Evolutionary conservation across 2,113 vertebrate genomes (phyloP).

Genomic region (Pipra filicauda): DNA sequence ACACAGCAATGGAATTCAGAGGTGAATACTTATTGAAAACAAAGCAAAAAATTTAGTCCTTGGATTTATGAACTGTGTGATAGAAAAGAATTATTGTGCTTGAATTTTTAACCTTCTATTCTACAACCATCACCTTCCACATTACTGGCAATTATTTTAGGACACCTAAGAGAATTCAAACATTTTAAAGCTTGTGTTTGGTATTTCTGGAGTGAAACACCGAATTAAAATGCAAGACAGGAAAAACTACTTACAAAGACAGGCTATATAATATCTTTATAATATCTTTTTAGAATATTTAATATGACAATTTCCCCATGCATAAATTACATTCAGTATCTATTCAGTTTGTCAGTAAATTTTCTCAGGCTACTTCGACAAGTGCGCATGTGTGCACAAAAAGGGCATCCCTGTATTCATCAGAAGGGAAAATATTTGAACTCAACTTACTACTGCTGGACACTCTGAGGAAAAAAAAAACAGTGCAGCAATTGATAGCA

Average conservation of each 20-base stretch:
- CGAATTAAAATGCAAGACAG: neutral
- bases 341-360: neutral
- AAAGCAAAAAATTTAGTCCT: neutral
- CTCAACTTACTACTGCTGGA: neutral
- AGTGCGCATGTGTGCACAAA: accelerated
- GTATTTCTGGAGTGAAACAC: neutral
- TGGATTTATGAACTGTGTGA: neutral
- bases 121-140: neutral
- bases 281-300: neutral
- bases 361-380: neutral
- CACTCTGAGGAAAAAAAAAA: neutral
- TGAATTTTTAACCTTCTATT: neutral
- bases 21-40: neutral
- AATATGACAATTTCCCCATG: neutral
- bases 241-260: neutral
- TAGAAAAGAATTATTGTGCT: neutral
- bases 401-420: neutral
- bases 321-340: neutral
- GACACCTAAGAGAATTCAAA: neutral
- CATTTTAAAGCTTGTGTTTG: neutral
- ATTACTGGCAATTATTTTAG: neutral
- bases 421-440: neutral
- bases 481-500: neutral
- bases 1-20: accelerated
- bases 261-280: neutral